Percentiles rank a stretch among this genome's conserved stretches.
phyloP scores from a whole-genome alignment of 2,888 invertebrate species.

The Stratiomys singularior region DNA sequence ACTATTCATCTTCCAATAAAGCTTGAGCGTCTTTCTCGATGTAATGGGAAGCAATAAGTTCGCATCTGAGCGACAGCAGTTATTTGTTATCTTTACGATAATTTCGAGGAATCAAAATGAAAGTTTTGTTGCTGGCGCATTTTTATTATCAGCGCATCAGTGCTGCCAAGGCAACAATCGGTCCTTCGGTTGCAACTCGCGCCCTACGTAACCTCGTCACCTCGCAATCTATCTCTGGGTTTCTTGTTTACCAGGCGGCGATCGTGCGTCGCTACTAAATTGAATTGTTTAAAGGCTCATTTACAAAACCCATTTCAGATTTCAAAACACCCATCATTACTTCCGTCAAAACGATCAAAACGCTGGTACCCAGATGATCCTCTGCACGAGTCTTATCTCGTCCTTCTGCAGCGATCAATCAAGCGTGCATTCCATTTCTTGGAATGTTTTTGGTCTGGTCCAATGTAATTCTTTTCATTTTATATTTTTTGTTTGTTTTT shows the following conservation, averaged over 20 bases:
- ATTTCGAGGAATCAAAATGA: neutral
- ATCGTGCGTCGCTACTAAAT: neutral
- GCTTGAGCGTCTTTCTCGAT: neutral
- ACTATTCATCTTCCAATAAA: slow-evolving; percentile 8
- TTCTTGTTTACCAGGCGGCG: neutral
- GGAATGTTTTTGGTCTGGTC: neutral
- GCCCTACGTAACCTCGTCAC: too few species aligned
- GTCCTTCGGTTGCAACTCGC: too few species aligned
- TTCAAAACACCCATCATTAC: slow-evolving; percentile 20
- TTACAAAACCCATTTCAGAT: slow-evolving; percentile 13
- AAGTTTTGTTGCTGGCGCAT: neutral
- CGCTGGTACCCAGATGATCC: neutral
- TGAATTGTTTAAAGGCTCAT: slow-evolving; percentile 14
- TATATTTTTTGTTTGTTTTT: neutral
- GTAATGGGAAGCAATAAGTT: neutral
- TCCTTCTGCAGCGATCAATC: neutral
- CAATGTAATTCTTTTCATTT: too few species aligned
- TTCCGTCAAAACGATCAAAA: neutral
- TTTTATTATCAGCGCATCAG: neutral
- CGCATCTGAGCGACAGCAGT: slow-evolving; percentile 3
- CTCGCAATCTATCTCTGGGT: neutral
- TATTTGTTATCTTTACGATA: neutral
- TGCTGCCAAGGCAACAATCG: too few species aligned
- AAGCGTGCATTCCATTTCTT: neutral
- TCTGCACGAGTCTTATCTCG: neutral